Evolutionary conservation across 1,140 invertebrate genomes (phyloP).

Genomic region (Conus betulinus): DNA sequence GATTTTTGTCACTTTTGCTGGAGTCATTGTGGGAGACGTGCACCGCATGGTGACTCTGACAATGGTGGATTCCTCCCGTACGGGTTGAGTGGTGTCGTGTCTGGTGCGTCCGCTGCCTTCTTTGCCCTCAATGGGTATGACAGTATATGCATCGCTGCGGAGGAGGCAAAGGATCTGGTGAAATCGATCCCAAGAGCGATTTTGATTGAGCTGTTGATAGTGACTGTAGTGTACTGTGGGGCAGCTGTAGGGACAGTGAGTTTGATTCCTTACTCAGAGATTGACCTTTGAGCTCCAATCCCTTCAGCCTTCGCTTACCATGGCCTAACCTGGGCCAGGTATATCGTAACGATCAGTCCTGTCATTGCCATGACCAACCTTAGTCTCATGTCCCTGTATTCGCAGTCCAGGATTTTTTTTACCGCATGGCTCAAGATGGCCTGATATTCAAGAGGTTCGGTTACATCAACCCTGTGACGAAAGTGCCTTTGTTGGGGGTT

Average conservation of each 20-base stretch:
- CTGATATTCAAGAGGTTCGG: slow-evolving; percentile 87
- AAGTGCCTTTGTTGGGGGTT: slow-evolving; percentile 87
- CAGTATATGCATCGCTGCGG: slow-evolving; percentile 91
- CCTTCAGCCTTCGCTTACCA: slow-evolving; percentile 87
- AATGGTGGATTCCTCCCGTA: slow-evolving; percentile 66
- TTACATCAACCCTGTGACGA: slow-evolving; percentile 84
- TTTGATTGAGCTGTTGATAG: slow-evolving; percentile 58
- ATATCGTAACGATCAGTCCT: slow-evolving; percentile 90
- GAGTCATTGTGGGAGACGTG: slow-evolving; percentile 76
- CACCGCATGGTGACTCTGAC: slow-evolving; percentile 46
- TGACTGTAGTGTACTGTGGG: slow-evolving; percentile 63
- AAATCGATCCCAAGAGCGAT: slow-evolving; percentile 66
- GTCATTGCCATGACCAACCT: slow-evolving; percentile 92
- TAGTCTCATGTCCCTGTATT: slow-evolving; percentile 89
- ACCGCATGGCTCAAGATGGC: slow-evolving; percentile 92
- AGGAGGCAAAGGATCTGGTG: slow-evolving; percentile 83
- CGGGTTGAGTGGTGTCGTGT: slow-evolving; percentile 62
- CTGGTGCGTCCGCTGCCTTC: slow-evolving; percentile 62
- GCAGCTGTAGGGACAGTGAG: slow-evolving; percentile 59
- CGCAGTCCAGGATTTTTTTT: slow-evolving; percentile 89
- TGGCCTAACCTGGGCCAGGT: slow-evolving; percentile 86
- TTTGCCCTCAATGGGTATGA: slow-evolving; percentile 72
- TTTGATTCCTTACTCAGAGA: slow-evolving; percentile 59
- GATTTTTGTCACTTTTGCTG: slow-evolving; percentile 78
- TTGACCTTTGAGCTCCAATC: slow-evolving; percentile 86